Evolutionary conservation across 2,888 invertebrate species (phyloP).

Genomic region (Carterocephalus palaemon): DNA sequence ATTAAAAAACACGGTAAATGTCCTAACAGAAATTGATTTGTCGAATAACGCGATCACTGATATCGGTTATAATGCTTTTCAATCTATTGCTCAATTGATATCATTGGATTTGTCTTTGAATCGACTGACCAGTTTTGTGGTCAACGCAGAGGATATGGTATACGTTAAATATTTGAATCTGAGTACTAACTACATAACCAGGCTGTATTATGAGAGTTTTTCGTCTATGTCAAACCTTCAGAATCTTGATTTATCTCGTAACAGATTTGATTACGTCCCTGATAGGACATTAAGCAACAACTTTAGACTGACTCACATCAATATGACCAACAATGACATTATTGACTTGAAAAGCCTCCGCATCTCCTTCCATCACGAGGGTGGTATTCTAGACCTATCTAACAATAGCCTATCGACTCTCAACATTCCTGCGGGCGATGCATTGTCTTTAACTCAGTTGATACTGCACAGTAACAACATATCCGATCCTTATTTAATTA

Average conservation of each 20-base stretch:
- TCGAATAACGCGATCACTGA: conserved; percentile 55
- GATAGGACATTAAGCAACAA: conserved; percentile 49
- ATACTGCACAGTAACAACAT: conserved; percentile 58
- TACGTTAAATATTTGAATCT: conserved; percentile 56
- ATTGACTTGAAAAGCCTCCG: conserved; percentile 44
- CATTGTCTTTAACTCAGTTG: conserved; percentile 45
- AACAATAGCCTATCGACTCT: conserved; percentile 53
- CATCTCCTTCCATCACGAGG: conserved; percentile 56
- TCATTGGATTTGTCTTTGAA: conserved; percentile 59
- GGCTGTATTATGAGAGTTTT: conserved; percentile 53
- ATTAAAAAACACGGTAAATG: conserved; percentile 36
- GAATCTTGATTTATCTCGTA: conserved; percentile 64
- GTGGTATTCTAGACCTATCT: conserved; percentile 62
- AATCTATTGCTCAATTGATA: conserved; percentile 47
- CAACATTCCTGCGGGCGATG: conserved; percentile 50
- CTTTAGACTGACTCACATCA: conserved; percentile 51
- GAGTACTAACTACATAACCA: conserved; percentile 51
- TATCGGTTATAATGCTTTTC: conserved; percentile 60
- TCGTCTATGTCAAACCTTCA: conserved; percentile 54
- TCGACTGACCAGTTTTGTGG: conserved; percentile 46
- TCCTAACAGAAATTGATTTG: conserved; percentile 58
- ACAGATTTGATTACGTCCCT: conserved; percentile 52
- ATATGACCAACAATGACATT: conserved; percentile 57
- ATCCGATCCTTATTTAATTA: conserved; percentile 43
- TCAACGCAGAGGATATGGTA: conserved; percentile 50